These are phyloP conservation scores for Manis pentadactyla DNA, from an alignment of 2,797 vertebrate genomes.

Conservation along the genomic window DNA sequence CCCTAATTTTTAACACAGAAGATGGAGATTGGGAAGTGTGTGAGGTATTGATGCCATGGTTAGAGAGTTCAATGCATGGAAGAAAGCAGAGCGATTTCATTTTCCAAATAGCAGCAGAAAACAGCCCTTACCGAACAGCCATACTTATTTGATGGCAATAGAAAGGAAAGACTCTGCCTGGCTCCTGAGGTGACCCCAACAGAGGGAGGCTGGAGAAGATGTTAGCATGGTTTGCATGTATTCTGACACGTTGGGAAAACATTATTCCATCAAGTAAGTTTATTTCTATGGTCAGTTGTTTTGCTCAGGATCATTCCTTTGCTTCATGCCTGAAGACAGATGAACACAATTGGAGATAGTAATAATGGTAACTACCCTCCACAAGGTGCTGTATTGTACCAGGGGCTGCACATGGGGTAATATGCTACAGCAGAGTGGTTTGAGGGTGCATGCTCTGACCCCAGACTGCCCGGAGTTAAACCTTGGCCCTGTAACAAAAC, in stretches of 20 bases:
- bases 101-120: slow-evolving; percentile 57
- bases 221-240: background rate
- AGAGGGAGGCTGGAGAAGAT: background rate
- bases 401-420: background rate
- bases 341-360: background rate
- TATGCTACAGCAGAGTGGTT: accelerated
- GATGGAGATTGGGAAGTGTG: background rate
- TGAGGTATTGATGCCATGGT: background rate
- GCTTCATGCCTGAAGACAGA: background rate
- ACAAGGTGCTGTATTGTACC: background rate
- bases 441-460: background rate
- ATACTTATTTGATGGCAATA: background rate
- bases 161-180: background rate
- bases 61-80: slow-evolving; percentile 41
- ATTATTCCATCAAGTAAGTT: background rate
- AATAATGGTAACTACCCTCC: background rate
- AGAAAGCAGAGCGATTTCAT: slow-evolving; percentile 54
- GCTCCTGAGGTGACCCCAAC: background rate
- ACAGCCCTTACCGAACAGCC: background rate
- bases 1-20: slow-evolving; percentile 59
- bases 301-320: background rate
- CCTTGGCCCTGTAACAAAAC: background rate
- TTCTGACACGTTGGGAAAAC: background rate
- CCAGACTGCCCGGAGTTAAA: background rate
- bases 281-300: background rate